Base-by-base conservation (phyloP, 2,888 invertebrate species). In the Aphidius colemani region DNA sequence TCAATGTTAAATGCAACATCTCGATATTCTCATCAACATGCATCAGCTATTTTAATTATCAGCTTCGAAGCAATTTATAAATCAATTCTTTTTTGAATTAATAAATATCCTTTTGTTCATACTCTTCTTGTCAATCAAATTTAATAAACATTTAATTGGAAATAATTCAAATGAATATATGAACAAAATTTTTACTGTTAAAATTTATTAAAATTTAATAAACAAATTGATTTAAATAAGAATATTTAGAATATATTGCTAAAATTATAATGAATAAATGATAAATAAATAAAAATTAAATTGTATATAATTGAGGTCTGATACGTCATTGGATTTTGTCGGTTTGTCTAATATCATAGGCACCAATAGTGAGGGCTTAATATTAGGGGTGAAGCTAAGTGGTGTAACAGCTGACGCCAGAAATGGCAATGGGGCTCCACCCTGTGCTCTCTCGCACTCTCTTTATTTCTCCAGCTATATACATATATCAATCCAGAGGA, bases 321-420 rank as follows among this genome's bases (percentile, higher is more conserved):
- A 78, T 80, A 80, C 78, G 78, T 81, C 80, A 78, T 78, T 75
- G 75, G 73, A 79, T 78, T 75, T 74, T 74, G 75, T 74, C 72
- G 75, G 30, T 75, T 80, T 78, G 78, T 80, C 81, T 79, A 77
- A 80, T 82, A 80, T 80, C 78, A 82, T 79, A 78, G 78, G 78
- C 76, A 79, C 76, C 81, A 81, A 81, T 81, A 78, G 78, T 76
- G 77, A 79, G 80, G 77, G 80, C 81, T 81, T 81, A 80, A 82
- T 82, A 82, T 81, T 78, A 65, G 77, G 81, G 82, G 80, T 79
- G 80, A 81, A 81, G 81, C 80, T 82, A 86, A 85, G 85, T 85
- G 85, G 84, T 80, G 81, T 77, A 80, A 83, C 86, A 86, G 85
- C 84, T 86, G 86, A 85, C 86, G 85, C 85, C 82, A 69, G 45